A percentile compares a stretch with the other conserved stretches of the same genome.
phyloP scores from a whole-genome alignment of 1,140 invertebrate genomes.

The Drosophila sulfurigaster region DNA sequence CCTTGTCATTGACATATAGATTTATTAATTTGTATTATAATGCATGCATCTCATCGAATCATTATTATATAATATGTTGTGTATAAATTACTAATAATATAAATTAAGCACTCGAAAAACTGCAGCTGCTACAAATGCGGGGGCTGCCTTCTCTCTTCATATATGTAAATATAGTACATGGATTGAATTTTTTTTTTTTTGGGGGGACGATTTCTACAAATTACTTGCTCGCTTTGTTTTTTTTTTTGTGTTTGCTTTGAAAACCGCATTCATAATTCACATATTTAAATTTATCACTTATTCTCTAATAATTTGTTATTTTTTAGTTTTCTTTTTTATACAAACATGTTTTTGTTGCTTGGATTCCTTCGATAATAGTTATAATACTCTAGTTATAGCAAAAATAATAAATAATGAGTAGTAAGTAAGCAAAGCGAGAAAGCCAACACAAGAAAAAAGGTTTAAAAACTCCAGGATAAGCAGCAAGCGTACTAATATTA shows the following conservation, averaged over 20 bases:
- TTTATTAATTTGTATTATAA: constrained; percentile 54
- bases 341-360: constrained; percentile 52
- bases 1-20: constrained; percentile 46
- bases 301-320: constrained; percentile 19
- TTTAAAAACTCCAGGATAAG: constrained; percentile 48
- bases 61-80: constrained; percentile 59
- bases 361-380: constrained; percentile 35
- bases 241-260: constrained; percentile 21
- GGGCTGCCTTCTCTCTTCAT: constrained; percentile 28
- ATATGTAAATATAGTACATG: constrained; percentile 37
- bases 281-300: constrained; percentile 51
- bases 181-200: constrained; percentile 32
- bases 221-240: constrained; percentile 25
- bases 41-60: constrained; percentile 42
- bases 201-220: constrained; percentile 10
- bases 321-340: constrained; percentile 54
- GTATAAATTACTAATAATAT: constrained; percentile 80
- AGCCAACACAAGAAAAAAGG: constrained; percentile 46
- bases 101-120: constrained; percentile 79
- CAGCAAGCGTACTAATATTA: constrained; percentile 58
- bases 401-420: constrained; percentile 77
- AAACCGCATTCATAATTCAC: constrained; percentile 49
- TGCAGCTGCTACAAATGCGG: constrained; percentile 68
- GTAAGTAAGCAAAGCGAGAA: constrained; percentile 64
- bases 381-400: constrained; percentile 71